Evolutionary conservation across 2,888 invertebrate species (phyloP).

Genomic region (Tachina grossa): DNA sequence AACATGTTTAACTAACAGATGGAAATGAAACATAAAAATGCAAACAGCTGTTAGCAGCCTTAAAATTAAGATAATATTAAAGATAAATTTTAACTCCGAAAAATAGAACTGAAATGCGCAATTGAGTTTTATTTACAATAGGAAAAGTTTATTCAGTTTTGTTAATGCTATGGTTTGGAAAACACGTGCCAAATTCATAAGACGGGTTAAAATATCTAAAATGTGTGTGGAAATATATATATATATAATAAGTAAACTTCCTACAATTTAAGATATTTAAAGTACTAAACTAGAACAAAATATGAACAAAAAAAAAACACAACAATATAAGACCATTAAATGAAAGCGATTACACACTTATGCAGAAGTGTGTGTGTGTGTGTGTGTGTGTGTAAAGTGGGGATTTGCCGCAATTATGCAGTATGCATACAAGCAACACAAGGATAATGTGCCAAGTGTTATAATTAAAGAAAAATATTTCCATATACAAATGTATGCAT

Average conservation of each 20-base stretch:
- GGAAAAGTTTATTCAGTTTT: constrained; percentile 47
- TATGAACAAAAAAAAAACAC: neutral
- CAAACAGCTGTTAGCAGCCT: constrained; percentile 55
- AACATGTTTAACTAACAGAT: neutral
- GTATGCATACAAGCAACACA: neutral
- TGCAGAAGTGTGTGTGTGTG: neutral
- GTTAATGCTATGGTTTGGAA: constrained; percentile 60
- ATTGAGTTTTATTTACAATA: constrained; percentile 42
- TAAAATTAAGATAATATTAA: neutral
- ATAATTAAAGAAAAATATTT: constrained; percentile 13
- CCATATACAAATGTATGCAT: neutral
- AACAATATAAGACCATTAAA: neutral
- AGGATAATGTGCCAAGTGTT: constrained; percentile 34
- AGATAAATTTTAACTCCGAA: constrained; percentile 61
- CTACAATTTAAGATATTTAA: neutral
- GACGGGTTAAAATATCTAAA: constrained; percentile 38
- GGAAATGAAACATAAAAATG: constrained; percentile 22
- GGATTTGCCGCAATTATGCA: neutral
- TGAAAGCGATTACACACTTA: neutral
- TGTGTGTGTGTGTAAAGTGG: too few species aligned
- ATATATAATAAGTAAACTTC: neutral
- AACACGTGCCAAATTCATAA: constrained; percentile 57
- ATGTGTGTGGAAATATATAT: neutral
- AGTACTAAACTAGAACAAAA: neutral
- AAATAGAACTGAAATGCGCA: constrained; percentile 45